These are phyloP conservation scores for Trilocha varians DNA, from an alignment of 2,888 invertebrate genomes.

Conservation along the genomic window DNA sequence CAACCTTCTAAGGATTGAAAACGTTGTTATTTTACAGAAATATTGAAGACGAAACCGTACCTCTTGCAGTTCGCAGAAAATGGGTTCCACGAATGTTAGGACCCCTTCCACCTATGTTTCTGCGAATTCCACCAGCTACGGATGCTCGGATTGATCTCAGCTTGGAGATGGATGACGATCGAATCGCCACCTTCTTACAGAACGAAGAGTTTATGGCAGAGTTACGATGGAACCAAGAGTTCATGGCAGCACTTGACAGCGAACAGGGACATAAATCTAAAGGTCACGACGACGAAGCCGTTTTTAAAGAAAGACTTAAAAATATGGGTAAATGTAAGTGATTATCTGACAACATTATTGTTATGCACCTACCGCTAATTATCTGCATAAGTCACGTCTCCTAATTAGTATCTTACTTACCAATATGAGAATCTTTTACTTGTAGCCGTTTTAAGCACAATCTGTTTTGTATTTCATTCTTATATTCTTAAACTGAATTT, in stretches of 20 bases:
- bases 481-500: too few species aligned
- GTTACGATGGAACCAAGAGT: conserved; percentile 88
- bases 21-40: conserved; percentile 58
- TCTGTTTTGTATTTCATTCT: too few species aligned
- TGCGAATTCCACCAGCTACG: conserved; percentile 74
- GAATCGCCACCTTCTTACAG: conserved; percentile 88
- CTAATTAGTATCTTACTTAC: too few species aligned
- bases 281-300: conserved; percentile 77
- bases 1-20: too few species aligned
- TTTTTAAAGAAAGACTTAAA: conserved; percentile 83
- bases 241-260: conserved; percentile 86
- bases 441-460: too few species aligned
- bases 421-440: too few species aligned
- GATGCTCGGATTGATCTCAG: conserved; percentile 65
- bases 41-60: conserved; percentile 55
- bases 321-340: conserved; percentile 85
- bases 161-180: conserved; percentile 85
- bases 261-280: conserved; percentile 74
- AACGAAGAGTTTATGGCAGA: conserved; percentile 94
- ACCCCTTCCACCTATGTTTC: conserved; percentile 84
- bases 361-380: too few species aligned
- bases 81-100: conserved; percentile 88
- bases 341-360: not conserved
- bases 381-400: too few species aligned
- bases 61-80: conserved; percentile 65